phyloP scores from a whole-genome alignment of 2,888 invertebrate species.

The Alentia gelatinosa region DNA sequence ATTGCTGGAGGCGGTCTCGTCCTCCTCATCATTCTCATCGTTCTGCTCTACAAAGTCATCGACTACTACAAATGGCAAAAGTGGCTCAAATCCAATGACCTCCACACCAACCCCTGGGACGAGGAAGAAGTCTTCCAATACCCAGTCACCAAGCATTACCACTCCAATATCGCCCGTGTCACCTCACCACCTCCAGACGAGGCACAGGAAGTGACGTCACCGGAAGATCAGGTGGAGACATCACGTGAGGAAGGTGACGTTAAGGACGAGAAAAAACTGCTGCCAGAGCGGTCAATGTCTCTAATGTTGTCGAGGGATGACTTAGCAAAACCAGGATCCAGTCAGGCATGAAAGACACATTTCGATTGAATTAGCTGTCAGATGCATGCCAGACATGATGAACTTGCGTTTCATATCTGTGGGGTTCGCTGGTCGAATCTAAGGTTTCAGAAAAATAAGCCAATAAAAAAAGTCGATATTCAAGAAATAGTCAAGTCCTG shows the following conservation, averaged over 20 bases:
- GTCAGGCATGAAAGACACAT: not conserved
- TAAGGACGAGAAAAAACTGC: not conserved
- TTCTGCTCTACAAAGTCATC: not conserved
- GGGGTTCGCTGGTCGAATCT: no score
- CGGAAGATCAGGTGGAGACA: not conserved
- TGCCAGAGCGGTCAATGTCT: not conserved
- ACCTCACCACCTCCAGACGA: not conserved
- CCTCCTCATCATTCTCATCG: not conserved
- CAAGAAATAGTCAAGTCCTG: no score
- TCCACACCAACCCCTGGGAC: conserved; percentile 10
- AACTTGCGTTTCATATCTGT: no score
- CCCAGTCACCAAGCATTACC: conserved; percentile 33
- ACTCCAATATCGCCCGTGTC: not conserved
- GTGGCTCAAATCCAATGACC: conserved; percentile 3
- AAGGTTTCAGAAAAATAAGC: no score
- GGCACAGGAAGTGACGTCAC: conserved; percentile 14
- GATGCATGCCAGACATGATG: no score
- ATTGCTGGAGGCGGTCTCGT: not conserved
- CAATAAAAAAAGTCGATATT: no score
- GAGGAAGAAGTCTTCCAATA: not conserved
- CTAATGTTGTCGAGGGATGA: not conserved
- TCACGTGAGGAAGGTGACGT: not conserved
- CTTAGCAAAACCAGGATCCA: not conserved
- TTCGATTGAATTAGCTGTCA: no score
- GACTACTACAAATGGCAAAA: conserved; percentile 42